A percentile compares a stretch with the other conserved stretches of the same genome.
Conservation (phyloP, 1,140 invertebrate genomes). For the Ganaspis sp. region DNA sequence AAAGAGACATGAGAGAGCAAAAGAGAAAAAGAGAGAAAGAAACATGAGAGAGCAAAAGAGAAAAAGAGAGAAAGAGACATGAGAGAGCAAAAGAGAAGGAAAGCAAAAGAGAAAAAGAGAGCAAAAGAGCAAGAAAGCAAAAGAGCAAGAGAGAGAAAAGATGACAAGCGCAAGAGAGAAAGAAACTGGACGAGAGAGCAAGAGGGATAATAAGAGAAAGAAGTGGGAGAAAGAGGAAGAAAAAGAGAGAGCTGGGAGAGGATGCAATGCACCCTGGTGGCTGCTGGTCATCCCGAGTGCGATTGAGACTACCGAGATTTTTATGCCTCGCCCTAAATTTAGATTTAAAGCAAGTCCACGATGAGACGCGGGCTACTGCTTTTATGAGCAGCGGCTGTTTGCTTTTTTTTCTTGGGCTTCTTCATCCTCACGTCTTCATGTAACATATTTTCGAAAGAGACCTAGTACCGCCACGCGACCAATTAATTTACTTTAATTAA, state of each 20-base stretch:
- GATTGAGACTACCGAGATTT: slow-evolving; percentile 31
- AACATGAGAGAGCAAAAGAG: too few species aligned
- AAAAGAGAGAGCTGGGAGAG: slow-evolving; percentile 5
- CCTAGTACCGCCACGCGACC: neutral
- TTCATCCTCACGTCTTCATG: slow-evolving; percentile 26
- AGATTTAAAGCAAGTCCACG: slow-evolving; percentile 29
- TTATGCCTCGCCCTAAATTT: slow-evolving; percentile 31
- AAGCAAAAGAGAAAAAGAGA: too few species aligned
- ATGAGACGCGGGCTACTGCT: slow-evolving; percentile 22
- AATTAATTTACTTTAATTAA: neutral
- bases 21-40: too few species aligned
- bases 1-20: too few species aligned
- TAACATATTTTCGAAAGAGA: neutral
- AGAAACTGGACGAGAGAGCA: neutral
- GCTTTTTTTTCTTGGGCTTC: neutral
- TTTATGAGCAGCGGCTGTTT: slow-evolving; percentile 28
- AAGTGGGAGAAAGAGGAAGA: neutral
- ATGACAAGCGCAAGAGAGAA: too few species aligned
- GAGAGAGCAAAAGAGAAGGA: too few species aligned
- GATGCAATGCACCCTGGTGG: slow-evolving; percentile 29
- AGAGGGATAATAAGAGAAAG: slow-evolving; percentile 4
- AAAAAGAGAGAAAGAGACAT: too few species aligned
- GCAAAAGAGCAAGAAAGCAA: slow-evolving; percentile 23
- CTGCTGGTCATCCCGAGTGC: slow-evolving; percentile 30
- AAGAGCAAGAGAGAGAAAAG: too few species aligned